Evolutionary conservation across 2,113 vertebrate genomes (phyloP).

Genomic region (Sander vitreus): DNA sequence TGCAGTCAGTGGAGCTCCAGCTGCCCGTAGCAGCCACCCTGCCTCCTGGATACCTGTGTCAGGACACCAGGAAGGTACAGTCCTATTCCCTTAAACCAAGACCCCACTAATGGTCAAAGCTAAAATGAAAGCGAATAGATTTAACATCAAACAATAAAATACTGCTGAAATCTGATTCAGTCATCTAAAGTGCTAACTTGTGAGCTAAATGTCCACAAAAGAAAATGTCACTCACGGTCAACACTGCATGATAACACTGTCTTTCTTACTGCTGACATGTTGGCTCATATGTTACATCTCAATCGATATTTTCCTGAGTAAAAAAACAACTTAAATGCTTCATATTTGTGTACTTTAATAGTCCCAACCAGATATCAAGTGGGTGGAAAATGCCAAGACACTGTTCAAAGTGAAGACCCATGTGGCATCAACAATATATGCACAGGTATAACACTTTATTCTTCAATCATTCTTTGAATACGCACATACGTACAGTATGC

Average conservation of each 20-base stretch:
- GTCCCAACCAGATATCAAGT: slow-evolving; percentile 89
- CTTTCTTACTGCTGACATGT: not conserved
- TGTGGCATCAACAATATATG: slow-evolving; percentile 93
- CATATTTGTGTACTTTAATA: slow-evolving; percentile 50
- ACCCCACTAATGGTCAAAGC: not conserved
- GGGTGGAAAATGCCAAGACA: slow-evolving; percentile 95
- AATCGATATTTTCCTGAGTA: not conserved
- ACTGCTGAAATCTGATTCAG: not conserved
- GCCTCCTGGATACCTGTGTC: slow-evolving; percentile 90
- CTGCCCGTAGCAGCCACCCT: slow-evolving; percentile 90
- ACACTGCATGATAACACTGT: too few relatives aligned
- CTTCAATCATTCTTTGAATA: not conserved
- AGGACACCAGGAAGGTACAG: slow-evolving; percentile 87
- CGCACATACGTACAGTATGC: not conserved
- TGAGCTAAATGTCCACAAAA: too few relatives aligned
- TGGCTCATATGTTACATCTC: not conserved
- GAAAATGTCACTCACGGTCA: too few relatives aligned
- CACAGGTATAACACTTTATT: slow-evolving; percentile 86
- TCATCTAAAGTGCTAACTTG: too few relatives aligned
- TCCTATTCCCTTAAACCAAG: not conserved
- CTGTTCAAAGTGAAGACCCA: slow-evolving; percentile 93
- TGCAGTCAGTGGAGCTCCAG: slow-evolving; percentile 91
- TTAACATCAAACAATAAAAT: not conserved
- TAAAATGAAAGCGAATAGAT: not conserved
- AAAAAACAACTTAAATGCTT: not conserved